Base-by-base conservation (phyloP, 2,797 vertebrate genomes). In the Selene dorsalis region DNA sequence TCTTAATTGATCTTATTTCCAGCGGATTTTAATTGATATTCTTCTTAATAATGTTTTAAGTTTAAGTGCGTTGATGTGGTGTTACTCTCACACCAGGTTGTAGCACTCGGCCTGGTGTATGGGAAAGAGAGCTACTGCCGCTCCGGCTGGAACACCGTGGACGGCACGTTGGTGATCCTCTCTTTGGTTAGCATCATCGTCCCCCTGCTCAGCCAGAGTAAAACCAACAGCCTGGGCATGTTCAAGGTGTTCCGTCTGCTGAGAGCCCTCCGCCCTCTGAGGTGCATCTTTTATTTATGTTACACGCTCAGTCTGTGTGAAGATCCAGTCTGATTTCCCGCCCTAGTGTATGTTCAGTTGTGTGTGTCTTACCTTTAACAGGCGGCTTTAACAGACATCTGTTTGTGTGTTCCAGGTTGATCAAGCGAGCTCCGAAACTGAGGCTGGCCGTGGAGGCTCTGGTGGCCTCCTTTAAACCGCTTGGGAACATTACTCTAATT, bases 401-500 rank as follows among this genome's bases (percentile, higher is more conserved):
- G 32, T 24, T 32, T 22, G 24, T 67, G 53, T 80, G 72, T 82
- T 76, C 0, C 90, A 98, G 97, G 88, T 94, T 97, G 77, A 97
- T 97, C 92, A 96, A 96, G 85, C 93, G 95, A 72, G 96, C 96
- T 4, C 96, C 96, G 0, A 96, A 96, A 47, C 94, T 98, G 73
- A 97, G 97, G 86, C 91, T 97, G 78, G 97, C 97, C 47, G 95
- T 97, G n/a, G 95, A 97, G 92, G 96, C 96, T 0, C 90, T 97
- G 77, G 95, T 97, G 41, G 95, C 96, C 0, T 97, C 96, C 0
- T 91, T 97, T 26, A 94, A 96, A 69, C 96, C 97, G 38, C 96
- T 98, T 1, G 95, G 96, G 16, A 97, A 97, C 87, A 96, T 98
- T 1, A 94, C 96, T 57, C 90, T 97, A 75, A 97, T 97, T 87